phyloP scores from a whole-genome alignment of 1,140 invertebrate species.

The Drosophila aff. region DNA sequence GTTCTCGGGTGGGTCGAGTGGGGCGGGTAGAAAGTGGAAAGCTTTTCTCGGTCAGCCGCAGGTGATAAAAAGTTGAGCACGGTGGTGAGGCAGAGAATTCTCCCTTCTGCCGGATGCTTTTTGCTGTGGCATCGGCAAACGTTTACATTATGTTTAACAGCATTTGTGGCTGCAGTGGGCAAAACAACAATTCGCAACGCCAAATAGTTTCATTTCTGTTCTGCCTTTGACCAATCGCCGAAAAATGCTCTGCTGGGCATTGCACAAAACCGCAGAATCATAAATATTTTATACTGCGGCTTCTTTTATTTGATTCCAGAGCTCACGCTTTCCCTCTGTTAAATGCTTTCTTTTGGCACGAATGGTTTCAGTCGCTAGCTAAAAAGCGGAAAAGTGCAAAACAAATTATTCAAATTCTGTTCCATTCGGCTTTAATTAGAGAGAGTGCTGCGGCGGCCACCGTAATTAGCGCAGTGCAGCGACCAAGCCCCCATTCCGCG shows the following conservation, averaged over 20 bases:
- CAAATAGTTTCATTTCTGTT: conserved; percentile 63
- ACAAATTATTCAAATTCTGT: conserved; percentile 65
- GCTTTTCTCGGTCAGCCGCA: conserved; percentile 63
- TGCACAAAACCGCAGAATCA: conserved; percentile 67
- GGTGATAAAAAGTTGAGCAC: conserved; percentile 65
- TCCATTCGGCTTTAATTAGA: conserved; percentile 65
- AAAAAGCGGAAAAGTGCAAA: conserved; percentile 40
- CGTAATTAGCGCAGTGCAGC: conserved; percentile 64
- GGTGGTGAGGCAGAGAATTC: neutral
- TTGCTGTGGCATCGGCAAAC: conserved; percentile 52
- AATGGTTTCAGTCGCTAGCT: conserved; percentile 50
- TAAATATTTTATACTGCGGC: conserved; percentile 79
- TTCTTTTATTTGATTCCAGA: conserved; percentile 56
- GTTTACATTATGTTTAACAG: conserved; percentile 76
- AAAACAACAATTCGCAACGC: conserved; percentile 45
- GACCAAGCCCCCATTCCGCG: conserved; percentile 18
- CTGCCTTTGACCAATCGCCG: conserved; percentile 61
- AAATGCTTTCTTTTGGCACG: conserved; percentile 39
- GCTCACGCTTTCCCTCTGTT: conserved; percentile 30
- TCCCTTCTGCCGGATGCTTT: conserved; percentile 11
- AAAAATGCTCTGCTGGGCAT: conserved; percentile 44
- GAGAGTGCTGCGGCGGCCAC: conserved; percentile 61
- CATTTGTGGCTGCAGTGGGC: conserved; percentile 52
- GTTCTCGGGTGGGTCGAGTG: conserved; percentile 30
- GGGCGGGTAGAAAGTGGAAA: conserved; percentile 26